These are phyloP conservation scores for Cinara cedri DNA, from an alignment of 2,888 invertebrate species.

Conservation along the genomic window DNA sequence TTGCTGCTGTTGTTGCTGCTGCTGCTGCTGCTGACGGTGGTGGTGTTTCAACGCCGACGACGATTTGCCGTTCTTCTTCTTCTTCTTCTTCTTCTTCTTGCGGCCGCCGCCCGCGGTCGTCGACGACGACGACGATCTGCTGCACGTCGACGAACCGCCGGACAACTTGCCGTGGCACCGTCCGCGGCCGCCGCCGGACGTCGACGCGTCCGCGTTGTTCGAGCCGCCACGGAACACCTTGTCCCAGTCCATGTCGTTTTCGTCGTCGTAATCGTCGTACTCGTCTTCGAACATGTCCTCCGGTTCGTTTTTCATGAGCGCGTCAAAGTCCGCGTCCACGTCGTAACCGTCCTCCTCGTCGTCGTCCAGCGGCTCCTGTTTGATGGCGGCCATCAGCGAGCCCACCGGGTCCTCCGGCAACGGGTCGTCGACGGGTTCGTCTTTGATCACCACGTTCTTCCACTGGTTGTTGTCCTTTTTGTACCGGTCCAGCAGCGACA, in stretches of 20 bases:
- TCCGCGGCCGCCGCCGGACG: not conserved
- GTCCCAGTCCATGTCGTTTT: slow-evolving; percentile 46
- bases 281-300: slow-evolving; percentile 49
- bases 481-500: slow-evolving; percentile 44
- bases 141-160: slow-evolving; percentile 28
- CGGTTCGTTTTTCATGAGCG: slow-evolving; percentile 47
- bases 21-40: not conserved
- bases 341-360: slow-evolving; percentile 45
- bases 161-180: slow-evolving; percentile 1
- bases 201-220: not conserved
- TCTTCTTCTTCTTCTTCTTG: slow-evolving; percentile 37
- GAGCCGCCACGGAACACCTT: slow-evolving; percentile 3
- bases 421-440: not conserved
- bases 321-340: slow-evolving; percentile 45
- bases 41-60: not conserved
- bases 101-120: not conserved
- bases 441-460: not conserved
- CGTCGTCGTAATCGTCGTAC: slow-evolving; percentile 42
- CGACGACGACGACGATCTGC: slow-evolving; percentile 24
- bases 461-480: slow-evolving; percentile 30
- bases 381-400: not conserved
- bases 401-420: not conserved
- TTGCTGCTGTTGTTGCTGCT: not conserved
- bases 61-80: not conserved
- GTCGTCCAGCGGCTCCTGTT: slow-evolving; percentile 25